Evolutionary conservation across 2,113 vertebrate genomes (phyloP).

Genomic region (Vulpes vulpes): DNA sequence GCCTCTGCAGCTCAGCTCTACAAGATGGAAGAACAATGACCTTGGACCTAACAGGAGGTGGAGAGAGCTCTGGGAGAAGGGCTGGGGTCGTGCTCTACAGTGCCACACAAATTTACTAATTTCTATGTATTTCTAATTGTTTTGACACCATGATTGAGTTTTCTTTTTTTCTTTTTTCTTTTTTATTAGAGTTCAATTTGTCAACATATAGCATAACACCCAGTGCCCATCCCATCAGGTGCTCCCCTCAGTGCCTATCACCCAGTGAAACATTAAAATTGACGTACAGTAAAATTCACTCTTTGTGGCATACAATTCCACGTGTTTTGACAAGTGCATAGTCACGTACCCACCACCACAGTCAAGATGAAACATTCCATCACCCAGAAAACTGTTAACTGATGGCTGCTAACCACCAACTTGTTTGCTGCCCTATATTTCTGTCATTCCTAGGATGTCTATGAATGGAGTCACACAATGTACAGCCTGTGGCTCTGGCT

Average conservation of each 20-base stretch:
- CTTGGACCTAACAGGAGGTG: neutral
- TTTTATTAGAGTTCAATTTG: no score
- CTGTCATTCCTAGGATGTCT: neutral
- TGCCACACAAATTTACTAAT: neutral
- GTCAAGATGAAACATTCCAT: neutral
- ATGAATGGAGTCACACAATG: fast-evolving
- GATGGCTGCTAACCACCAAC: neutral
- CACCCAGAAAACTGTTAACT: neutral
- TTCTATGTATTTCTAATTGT: neutral
- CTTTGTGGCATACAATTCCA: neutral
- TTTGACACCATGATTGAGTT: neutral
- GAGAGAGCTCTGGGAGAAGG: no score
- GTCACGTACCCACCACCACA: neutral
- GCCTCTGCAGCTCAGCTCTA: neutral
- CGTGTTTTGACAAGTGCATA: neutral
- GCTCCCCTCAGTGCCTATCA: no score
- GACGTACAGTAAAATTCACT: neutral
- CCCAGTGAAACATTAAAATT: no score
- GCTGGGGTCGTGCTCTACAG: neutral
- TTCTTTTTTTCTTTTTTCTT: neutral
- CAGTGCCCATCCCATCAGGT: no score
- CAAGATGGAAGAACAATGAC: no score
- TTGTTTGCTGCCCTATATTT: no score
- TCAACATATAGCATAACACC: no score
- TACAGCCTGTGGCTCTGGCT: neutral